Evolutionary conservation across 2,797 vertebrate genomes (phyloP).

Genomic region (Microctenopoma lineatum): DNA sequence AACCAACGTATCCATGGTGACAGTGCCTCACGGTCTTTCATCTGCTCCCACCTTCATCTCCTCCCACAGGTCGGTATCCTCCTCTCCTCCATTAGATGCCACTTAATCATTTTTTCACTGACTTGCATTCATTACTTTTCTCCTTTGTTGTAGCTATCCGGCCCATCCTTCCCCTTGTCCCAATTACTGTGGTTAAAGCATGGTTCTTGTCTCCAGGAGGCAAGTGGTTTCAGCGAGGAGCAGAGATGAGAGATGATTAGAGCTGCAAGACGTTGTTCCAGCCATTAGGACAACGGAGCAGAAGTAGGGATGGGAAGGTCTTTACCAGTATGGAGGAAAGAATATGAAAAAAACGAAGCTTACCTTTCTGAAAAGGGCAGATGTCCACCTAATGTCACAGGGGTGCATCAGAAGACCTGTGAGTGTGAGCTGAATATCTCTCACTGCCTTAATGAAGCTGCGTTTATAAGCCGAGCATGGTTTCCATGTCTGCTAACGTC

Average conservation of each 20-base stretch:
- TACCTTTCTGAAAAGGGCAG: slow-evolving; percentile 66
- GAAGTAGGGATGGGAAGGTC: slow-evolving; percentile 28
- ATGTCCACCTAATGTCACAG: slow-evolving; percentile 43
- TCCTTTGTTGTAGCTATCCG: slow-evolving; percentile 37
- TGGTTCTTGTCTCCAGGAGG: slow-evolving; percentile 49
- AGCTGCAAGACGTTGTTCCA: slow-evolving; percentile 38
- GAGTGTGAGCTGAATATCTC: slow-evolving; percentile 24
- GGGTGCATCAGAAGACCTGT: slow-evolving; percentile 32
- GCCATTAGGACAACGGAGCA: slow-evolving; percentile 48
- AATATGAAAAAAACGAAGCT: slow-evolving; percentile 21
- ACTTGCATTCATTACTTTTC: slow-evolving; percentile 47
- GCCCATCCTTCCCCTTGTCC: slow-evolving; percentile 39
- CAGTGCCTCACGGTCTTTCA: slow-evolving; percentile 59
- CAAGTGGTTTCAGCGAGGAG: slow-evolving; percentile 49
- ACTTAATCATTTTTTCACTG: slow-evolving; percentile 28
- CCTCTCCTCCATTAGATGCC: slow-evolving; percentile 38
- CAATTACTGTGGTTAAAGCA: slow-evolving; percentile 61
- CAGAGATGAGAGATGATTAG: slow-evolving; percentile 54
- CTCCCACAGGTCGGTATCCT: slow-evolving; percentile 48
- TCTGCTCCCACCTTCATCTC: slow-evolving; percentile 49
- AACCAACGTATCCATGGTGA: slow-evolving; percentile 77
- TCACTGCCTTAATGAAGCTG: slow-evolving; percentile 48
- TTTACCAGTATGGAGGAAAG: slow-evolving; percentile 1
- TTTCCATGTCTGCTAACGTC: slow-evolving; percentile 3
- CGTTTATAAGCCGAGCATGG: slow-evolving; percentile 6